These are phyloP conservation scores for Coccyzus lansbergi DNA, from an alignment of 2,797 vertebrate species.

Conservation along the genomic window DNA sequence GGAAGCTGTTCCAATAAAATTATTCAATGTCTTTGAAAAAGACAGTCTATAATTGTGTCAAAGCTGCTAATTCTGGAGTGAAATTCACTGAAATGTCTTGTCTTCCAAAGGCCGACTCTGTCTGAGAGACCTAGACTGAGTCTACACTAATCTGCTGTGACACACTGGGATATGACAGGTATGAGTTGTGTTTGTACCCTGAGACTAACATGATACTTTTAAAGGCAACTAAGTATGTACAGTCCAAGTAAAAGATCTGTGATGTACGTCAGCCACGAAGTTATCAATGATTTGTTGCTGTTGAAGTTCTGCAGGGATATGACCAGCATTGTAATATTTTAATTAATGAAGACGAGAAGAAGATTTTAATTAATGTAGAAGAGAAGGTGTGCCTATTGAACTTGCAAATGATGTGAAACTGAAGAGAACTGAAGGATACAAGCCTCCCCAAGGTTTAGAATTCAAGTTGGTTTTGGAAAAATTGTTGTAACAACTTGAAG, in stretches of 20 bases:
- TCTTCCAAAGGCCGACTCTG: neutral
- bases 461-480: neutral
- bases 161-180: neutral
- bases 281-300: neutral
- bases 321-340: neutral
- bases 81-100: neutral
- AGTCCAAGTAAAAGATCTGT: neutral
- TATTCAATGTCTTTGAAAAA: neutral
- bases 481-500: neutral
- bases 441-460: neutral
- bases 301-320: neutral
- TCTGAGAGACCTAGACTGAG: neutral
- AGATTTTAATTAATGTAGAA: neutral
- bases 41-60: neutral
- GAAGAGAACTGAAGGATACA: neutral
- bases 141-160: accelerated
- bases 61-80: neutral
- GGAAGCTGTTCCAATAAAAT: neutral
- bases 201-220: neutral
- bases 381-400: neutral
- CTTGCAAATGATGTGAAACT: neutral
- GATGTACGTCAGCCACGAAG: neutral
- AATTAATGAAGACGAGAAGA: too few relatives aligned
- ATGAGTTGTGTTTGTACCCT: neutral
- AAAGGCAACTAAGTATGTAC: neutral